Evolutionary conservation across 2,888 invertebrate genomes (phyloP), one percentile per base, ranked within the genome.

Genomic region (Lithophane semibrunnea): DNA sequence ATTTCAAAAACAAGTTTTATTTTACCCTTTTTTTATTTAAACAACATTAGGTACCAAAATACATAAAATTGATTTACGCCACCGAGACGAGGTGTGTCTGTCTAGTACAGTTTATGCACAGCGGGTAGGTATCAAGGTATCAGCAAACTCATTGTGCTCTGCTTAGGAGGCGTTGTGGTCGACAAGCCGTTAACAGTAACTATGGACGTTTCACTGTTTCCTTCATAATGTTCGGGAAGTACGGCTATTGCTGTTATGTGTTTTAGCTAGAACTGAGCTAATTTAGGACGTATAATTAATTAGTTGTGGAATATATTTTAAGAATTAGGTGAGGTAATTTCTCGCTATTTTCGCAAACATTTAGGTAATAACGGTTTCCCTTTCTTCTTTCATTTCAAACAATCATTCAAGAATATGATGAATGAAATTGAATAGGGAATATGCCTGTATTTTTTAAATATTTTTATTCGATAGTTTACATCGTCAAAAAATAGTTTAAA

Each of bases 161-260:
- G 81, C 88, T 89, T 88, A 88, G 86, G 89, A 83, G 87, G 89
- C 89, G 88, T 89, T 86, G 88, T 86, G 83, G 86, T 86, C 29
- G 37, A 64, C 64, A 79, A 83, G 76, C 80, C 75, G 82, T 90
- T 85, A 89, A 87, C 86, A 54, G 64, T 58, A 58, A 70, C 58
- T 66, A 84, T 84, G 70, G 85, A 73, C 79, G 80, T 84, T 73
- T 73, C 58, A 75, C 72, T 75, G 83, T 77, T 90, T 91, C 91
- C 90, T 85, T 88, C 89, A 88, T 88, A 88, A 88, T 75, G 63
- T 68, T 65, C 82, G 82, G 89, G 88, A 90, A 86, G 88, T 86
- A 85, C 81, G 81, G 76, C 75, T 75, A 79, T 79, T 77, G 75
- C 44, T 54, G 60, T 79, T 69, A 77, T 80, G 79, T 47, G 78